Percentiles rank a stretch among this genome's conserved stretches.
phyloP scores from a whole-genome alignment of 1,140 invertebrate species.

The Drosophila kepulauana region DNA sequence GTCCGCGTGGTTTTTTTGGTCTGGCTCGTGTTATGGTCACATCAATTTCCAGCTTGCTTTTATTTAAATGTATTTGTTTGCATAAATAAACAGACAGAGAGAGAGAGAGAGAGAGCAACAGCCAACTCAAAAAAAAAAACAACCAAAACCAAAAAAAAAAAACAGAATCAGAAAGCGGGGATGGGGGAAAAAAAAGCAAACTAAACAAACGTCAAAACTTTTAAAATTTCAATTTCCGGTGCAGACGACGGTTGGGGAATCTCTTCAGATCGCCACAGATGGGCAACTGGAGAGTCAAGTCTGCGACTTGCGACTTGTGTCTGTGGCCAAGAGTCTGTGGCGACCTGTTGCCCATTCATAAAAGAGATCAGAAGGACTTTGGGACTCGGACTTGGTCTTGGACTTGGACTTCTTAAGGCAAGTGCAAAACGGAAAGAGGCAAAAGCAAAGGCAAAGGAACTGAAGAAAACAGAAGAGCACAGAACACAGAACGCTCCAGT shows the following conservation, averaged over 20 bases:
- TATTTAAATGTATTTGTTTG: slow-evolving; percentile 74
- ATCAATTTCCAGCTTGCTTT: slow-evolving; percentile 50
- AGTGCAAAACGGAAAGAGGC: slow-evolving; percentile 19
- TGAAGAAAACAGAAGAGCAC: not conserved
- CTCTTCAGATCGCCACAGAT: slow-evolving; percentile 33
- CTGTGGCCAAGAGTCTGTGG: not conserved
- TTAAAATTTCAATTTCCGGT: slow-evolving; percentile 83
- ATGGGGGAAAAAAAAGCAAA: slow-evolving; percentile 34
- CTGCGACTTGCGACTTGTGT: not conserved
- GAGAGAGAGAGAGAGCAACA: not conserved
- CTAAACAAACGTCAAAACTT: slow-evolving; percentile 79
- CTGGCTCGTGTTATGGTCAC: slow-evolving; percentile 68
- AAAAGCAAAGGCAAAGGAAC: not conserved
- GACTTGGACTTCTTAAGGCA: slow-evolving; percentile 9
- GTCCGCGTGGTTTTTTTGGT: not conserved
- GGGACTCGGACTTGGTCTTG: no score
- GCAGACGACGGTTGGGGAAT: slow-evolving; percentile 41
- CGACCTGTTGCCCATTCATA: slow-evolving; percentile 48
- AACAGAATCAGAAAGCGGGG: not conserved
- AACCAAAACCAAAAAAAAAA: slow-evolving; percentile 17
- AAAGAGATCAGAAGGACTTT: slow-evolving; percentile 34
- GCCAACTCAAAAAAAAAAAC: slow-evolving; percentile 12
- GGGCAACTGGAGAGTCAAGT: slow-evolving; percentile 4
- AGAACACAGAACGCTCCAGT: not conserved
- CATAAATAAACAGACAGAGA: slow-evolving; percentile 63